These are phyloP conservation scores for Napeogenes sylphis DNA, from an alignment of 2,888 invertebrate genomes.

Conservation along the genomic window DNA sequence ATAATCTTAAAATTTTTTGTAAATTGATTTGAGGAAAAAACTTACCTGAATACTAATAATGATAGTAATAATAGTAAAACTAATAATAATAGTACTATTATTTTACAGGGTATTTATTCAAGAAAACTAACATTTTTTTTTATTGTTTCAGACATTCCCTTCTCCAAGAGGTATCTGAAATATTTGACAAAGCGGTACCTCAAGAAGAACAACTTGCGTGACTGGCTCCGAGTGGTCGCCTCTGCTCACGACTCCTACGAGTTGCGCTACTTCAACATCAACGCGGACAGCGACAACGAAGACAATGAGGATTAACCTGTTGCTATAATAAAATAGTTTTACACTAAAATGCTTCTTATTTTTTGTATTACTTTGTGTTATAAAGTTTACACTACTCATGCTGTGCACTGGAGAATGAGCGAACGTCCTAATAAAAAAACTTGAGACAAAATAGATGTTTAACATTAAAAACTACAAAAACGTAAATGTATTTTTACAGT, in stretches of 20 bases:
- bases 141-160: conserved; percentile 77
- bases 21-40: too few species aligned
- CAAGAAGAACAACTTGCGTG: conserved; percentile 99
- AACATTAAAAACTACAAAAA: too few species aligned
- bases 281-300: conserved; percentile 84
- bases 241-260: conserved; percentile 97
- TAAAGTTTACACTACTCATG: conserved; percentile 5
- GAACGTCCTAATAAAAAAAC: too few species aligned
- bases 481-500: too few species aligned
- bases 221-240: conserved; percentile 99
- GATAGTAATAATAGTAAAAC: too few species aligned
- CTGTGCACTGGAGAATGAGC: too few species aligned
- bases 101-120: too few species aligned
- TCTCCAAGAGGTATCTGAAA: conserved; percentile 95
- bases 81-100: too few species aligned
- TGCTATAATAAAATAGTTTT: conserved; percentile 67
- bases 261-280: conserved; percentile 99
- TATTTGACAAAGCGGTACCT: conserved; percentile 99
- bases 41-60: too few species aligned
- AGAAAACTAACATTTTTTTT: not conserved
- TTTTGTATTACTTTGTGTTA: conserved; percentile 33
- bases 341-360: conserved; percentile 42
- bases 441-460: too few species aligned
- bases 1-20: too few species aligned
- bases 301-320: conserved; percentile 89